Evolutionary conservation across 2,888 invertebrate genomes (phyloP).

Genomic region (Baccha elongata): DNA sequence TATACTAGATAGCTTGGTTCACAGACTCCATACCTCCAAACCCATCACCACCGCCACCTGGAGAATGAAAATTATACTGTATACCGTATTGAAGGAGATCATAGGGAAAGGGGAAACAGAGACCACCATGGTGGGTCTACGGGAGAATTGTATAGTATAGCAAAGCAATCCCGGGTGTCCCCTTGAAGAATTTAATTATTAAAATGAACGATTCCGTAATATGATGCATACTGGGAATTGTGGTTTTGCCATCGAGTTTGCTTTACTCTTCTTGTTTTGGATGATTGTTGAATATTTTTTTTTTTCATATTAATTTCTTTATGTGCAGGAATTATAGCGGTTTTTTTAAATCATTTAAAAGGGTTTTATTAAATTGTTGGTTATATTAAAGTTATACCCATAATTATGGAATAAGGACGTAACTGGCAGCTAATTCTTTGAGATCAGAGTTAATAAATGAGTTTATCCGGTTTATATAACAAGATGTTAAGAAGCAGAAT

Average conservation of each 20-base stretch:
- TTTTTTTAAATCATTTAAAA: background rate
- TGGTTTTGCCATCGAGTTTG: constrained; percentile 66
- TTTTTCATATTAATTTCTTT: background rate
- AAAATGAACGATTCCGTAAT: constrained; percentile 73
- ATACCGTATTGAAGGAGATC: constrained; percentile 17
- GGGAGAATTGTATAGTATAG: constrained; percentile 9
- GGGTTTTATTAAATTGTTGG: background rate
- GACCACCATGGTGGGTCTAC: constrained; percentile 8
- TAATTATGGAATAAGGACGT: no score
- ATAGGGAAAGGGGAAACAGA: background rate
- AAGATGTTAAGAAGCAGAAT: no score
- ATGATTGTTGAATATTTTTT: constrained; percentile 25
- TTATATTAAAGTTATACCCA: background rate
- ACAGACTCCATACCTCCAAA: background rate
- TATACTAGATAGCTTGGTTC: constrained; percentile 13
- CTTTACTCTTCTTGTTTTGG: constrained; percentile 47
- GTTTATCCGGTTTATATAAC: no score
- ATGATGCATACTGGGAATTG: constrained; percentile 72
- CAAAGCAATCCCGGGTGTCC: constrained; percentile 62
- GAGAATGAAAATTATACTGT: constrained; percentile 19
- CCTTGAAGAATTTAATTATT: constrained; percentile 72
- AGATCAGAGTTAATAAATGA: no score
- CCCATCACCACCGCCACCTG: constrained; percentile 22
- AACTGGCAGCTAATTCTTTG: no score
- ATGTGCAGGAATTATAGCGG: constrained; percentile 35